These are phyloP conservation scores for Ceratosolen solmsi DNA, from an alignment of 1,140 invertebrate species.

Conservation along the genomic window DNA sequence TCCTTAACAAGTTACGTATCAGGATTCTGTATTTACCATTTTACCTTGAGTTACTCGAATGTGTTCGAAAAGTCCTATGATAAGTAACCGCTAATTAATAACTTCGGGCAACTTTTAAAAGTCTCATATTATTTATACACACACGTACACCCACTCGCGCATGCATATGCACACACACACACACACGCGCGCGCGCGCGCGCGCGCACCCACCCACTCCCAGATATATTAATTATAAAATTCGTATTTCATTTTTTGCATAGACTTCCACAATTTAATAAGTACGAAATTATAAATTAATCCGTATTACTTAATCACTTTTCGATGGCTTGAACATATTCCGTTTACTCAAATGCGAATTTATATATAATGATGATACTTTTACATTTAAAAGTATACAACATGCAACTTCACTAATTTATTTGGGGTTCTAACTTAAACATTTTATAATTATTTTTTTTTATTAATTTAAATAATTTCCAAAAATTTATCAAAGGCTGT, in stretches of 20 bases:
- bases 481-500: constrained; percentile 34
- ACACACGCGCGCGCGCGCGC: not conserved
- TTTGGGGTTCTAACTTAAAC: not conserved
- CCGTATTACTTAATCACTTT: constrained; percentile 42
- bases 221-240: constrained; percentile 13
- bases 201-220: too few relatives aligned
- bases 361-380: constrained; percentile 40
- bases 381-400: constrained; percentile 30
- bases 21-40: constrained; percentile 46
- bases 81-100: constrained; percentile 39
- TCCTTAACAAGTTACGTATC: constrained; percentile 34
- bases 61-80: constrained; percentile 43
- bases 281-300: constrained; percentile 46
- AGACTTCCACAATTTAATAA: constrained; percentile 37
- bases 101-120: constrained; percentile 30
- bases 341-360: constrained; percentile 32
- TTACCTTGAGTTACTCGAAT: constrained; percentile 44
- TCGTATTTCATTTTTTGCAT: not conserved
- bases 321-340: constrained; percentile 45
- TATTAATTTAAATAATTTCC: constrained; percentile 13
- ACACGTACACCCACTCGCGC: not conserved
- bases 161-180: not conserved
- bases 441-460: constrained; percentile 22
- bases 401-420: constrained; percentile 38
- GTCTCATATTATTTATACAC: constrained; percentile 11